phyloP scores from a whole-genome alignment of 1,140 invertebrate genomes.

The Coptotermes formosanus region DNA sequence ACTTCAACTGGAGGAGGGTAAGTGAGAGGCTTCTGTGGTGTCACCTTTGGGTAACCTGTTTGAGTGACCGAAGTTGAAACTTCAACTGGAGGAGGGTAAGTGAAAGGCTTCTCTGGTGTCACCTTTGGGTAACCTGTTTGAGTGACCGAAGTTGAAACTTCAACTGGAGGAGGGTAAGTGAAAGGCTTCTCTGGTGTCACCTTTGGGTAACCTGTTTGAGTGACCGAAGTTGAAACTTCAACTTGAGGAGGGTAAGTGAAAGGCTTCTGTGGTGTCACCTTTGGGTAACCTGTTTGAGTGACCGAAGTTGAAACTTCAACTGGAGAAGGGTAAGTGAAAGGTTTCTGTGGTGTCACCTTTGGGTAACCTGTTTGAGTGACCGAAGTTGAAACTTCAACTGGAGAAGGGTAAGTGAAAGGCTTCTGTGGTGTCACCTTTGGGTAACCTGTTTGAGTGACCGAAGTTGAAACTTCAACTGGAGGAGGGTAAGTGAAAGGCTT shows the following conservation, averaged over 20 bases:
- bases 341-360: neutral
- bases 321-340: neutral
- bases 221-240: neutral
- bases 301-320: neutral
- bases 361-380: neutral
- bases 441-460: neutral
- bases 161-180: neutral
- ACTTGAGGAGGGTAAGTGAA: neutral
- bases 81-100: neutral
- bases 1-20: neutral
- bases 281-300: neutral
- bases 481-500: neutral
- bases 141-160: neutral
- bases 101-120: neutral
- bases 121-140: neutral
- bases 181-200: neutral
- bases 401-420: neutral
- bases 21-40: neutral
- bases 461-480: neutral
- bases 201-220: neutral
- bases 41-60: neutral
- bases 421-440: neutral
- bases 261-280: neutral
- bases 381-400: neutral
- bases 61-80: neutral